phyloP scores from a whole-genome alignment of 2,888 invertebrate species.

The Pristionchus maxplancki region DNA sequence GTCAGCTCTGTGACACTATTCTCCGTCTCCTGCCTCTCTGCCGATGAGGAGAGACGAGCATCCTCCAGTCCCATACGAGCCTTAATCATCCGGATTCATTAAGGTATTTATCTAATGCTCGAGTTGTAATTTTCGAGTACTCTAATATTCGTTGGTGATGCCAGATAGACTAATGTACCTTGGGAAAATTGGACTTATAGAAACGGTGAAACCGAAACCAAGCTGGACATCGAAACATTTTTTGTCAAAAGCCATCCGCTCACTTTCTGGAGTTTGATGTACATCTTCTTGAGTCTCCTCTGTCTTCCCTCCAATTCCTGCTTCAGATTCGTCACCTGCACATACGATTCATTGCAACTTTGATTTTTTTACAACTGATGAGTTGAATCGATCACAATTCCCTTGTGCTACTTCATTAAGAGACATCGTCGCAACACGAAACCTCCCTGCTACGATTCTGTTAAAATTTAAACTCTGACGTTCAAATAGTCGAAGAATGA shows the following conservation, averaged over 20 bases:
- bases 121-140: too few relatives aligned
- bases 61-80: slow-evolving; percentile 87
- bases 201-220: too few relatives aligned
- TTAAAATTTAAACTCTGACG: too few relatives aligned
- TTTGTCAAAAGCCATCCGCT: slow-evolving; percentile 77
- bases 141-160: too few relatives aligned
- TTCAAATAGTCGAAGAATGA: neutral
- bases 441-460: too few relatives aligned
- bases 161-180: too few relatives aligned
- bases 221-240: neutral
- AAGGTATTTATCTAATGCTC: too few relatives aligned
- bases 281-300: slow-evolving; percentile 91
- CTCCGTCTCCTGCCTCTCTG: slow-evolving; percentile 92
- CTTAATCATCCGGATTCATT: too few relatives aligned
- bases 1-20: slow-evolving; percentile 92
- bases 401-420: neutral
- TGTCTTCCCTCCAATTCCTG: slow-evolving; percentile 90
- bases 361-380: neutral
- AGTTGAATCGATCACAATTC: neutral
- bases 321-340: slow-evolving; percentile 42
- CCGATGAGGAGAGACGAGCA: slow-evolving; percentile 90
- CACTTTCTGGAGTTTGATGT: slow-evolving; percentile 86
- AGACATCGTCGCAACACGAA: neutral
- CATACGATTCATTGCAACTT: neutral
- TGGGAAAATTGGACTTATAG: too few relatives aligned